Evolutionary conservation across 2,888 invertebrate species (phyloP).

Genomic region (Troides aeacus): DNA sequence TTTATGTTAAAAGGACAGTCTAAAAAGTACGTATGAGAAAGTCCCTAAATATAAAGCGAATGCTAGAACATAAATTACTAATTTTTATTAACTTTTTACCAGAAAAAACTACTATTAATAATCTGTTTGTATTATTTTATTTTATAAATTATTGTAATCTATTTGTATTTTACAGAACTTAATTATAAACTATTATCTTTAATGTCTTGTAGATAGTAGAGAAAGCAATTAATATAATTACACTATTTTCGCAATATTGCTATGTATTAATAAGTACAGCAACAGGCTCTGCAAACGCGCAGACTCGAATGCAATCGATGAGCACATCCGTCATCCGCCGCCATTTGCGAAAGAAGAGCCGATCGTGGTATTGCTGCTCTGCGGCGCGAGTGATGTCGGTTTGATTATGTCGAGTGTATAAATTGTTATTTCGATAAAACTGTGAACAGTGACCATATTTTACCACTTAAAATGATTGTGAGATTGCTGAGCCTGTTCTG

Average conservation of each 20-base stretch:
- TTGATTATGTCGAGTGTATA: conserved; percentile 70
- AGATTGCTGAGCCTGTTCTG: conserved; percentile 75
- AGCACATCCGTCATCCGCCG: conserved; percentile 78
- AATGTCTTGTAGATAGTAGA: not conserved
- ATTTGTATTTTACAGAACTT: not conserved
- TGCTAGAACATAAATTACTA: no score
- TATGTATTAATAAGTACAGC: conserved; percentile 35
- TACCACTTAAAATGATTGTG: conserved; percentile 77
- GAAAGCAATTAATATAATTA: no score
- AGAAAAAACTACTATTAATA: no score
- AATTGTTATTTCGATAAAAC: conserved; percentile 66
- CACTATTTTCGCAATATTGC: conserved; percentile 25
- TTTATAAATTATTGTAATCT: no score
- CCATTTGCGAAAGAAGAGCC: conserved; percentile 76
- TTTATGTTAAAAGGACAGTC: no score
- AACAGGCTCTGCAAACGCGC: conserved; percentile 54
- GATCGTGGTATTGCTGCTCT: conserved; percentile 71
- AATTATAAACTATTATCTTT: not conserved
- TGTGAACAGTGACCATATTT: conserved; percentile 69
- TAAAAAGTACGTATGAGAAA: no score
- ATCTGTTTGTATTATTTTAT: no score
- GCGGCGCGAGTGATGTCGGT: conserved; percentile 74
- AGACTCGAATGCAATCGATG: conserved; percentile 73
- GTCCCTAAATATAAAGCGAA: no score
- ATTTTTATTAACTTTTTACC: no score